These are phyloP conservation scores for Alloplasta piceator DNA, from an alignment of 2,888 invertebrate genomes.

Conservation along the genomic window DNA sequence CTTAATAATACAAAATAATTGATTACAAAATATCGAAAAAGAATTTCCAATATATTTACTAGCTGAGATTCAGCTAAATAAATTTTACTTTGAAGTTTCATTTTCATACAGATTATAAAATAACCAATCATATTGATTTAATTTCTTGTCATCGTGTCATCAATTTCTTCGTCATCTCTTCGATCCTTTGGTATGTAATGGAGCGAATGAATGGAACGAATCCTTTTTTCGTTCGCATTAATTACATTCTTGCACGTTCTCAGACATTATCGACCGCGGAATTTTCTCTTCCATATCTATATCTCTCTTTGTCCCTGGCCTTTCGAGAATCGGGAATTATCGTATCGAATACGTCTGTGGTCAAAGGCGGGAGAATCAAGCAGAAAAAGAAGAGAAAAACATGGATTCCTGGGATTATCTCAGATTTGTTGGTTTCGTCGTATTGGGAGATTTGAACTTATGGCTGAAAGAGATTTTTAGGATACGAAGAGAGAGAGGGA, in stretches of 20 bases:
- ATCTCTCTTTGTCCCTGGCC: neutral
- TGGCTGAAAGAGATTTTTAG: neutral
- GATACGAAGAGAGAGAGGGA: neutral
- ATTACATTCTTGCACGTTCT: neutral
- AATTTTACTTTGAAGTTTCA: too few relatives aligned
- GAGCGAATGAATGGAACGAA: neutral
- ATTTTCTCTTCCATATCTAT: neutral
- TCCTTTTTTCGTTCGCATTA: slow-evolving; percentile 2
- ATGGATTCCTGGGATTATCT: slow-evolving; percentile 24
- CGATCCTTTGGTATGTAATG: neutral
- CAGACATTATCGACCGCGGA: neutral
- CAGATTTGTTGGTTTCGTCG: slow-evolving; percentile 25
- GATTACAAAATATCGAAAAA: too few relatives aligned
- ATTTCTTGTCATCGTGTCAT: too few relatives aligned
- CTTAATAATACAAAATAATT: too few relatives aligned
- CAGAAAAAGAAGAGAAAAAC: neutral
- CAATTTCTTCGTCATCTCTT: too few relatives aligned
- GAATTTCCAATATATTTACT: too few relatives aligned
- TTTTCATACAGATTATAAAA: too few relatives aligned
- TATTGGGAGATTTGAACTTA: neutral
- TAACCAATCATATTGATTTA: too few relatives aligned
- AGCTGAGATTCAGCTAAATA: too few relatives aligned
- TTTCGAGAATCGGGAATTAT: slow-evolving; percentile 41
- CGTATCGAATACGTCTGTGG: slow-evolving; percentile 6
- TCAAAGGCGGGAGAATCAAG: neutral